phyloP scores from a whole-genome alignment of 1,140 invertebrate genomes.

The Drosophila melanica region DNA sequence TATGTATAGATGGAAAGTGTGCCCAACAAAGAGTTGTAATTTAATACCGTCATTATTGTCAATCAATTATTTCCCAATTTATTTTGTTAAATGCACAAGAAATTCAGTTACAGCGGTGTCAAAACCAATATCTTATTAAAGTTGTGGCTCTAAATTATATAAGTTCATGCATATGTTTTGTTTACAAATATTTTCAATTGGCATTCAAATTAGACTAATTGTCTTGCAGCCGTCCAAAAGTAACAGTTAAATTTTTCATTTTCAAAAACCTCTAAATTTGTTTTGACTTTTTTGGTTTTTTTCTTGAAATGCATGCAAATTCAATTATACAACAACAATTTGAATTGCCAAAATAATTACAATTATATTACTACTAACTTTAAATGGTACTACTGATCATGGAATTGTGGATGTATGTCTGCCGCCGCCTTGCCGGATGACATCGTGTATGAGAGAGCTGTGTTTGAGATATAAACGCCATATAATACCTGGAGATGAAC shows the following conservation, averaged over 20 bases:
- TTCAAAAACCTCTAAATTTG: too few relatives aligned
- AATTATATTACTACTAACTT: slow-evolving; percentile 47
- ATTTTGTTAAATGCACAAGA: background rate
- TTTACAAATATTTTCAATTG: background rate
- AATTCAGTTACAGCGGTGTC: background rate
- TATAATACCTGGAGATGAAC: slow-evolving; percentile 43
- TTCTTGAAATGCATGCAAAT: background rate
- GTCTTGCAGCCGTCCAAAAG: slow-evolving; percentile 67
- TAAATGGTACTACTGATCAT: slow-evolving; percentile 36
- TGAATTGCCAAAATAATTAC: slow-evolving; percentile 58
- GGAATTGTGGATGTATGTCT: slow-evolving; percentile 35
- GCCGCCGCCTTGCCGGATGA: slow-evolving; percentile 45
- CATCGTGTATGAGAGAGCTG: slow-evolving; percentile 27
- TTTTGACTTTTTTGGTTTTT: background rate
- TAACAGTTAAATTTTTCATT: background rate
- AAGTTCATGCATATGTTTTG: background rate
- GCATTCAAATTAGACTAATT: slow-evolving; percentile 21
- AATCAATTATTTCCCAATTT: too few relatives aligned
- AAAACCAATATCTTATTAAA: slow-evolving; percentile 14
- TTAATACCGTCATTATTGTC: too few relatives aligned
- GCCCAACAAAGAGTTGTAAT: too few relatives aligned
- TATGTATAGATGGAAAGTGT: too few relatives aligned
- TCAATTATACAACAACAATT: slow-evolving; percentile 18
- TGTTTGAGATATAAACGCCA: slow-evolving; percentile 37
- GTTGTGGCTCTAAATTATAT: slow-evolving; percentile 24